Percentiles rank a stretch among this genome's conserved stretches.
phyloP scores from a whole-genome alignment of 2,113 vertebrate species.

The Elephantulus edwardii region DNA sequence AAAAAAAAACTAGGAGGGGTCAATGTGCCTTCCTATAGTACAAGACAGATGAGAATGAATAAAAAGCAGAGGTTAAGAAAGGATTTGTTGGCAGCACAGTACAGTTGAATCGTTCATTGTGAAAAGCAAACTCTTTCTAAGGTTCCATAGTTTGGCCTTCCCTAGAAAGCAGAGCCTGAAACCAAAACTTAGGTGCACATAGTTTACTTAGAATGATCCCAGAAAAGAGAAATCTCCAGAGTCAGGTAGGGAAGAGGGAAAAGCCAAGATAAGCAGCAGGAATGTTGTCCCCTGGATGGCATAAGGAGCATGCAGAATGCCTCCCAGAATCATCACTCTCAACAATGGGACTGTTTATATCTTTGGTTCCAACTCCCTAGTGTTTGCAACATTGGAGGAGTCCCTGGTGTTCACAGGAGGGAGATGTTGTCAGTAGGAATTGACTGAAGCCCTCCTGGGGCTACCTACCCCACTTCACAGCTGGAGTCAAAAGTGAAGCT shows the following conservation, averaged over 20 bases:
- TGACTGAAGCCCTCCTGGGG: not conserved
- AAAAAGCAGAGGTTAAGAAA: not conserved
- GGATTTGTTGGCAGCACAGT: not conserved
- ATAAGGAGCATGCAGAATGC: not conserved
- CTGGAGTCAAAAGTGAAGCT: not conserved
- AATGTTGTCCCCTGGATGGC: not conserved
- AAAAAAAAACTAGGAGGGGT: not conserved
- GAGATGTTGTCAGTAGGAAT: not conserved
- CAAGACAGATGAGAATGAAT: not conserved
- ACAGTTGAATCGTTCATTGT: not conserved
- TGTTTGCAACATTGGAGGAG: not conserved
- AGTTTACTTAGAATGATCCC: not conserved
- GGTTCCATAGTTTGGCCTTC: not conserved
- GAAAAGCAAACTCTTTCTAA: not conserved
- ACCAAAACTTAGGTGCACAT: not conserved
- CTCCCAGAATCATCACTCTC: not conserved
- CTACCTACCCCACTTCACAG: not conserved
- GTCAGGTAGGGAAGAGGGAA: not conserved
- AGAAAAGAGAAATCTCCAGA: not conserved
- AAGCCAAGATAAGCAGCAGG: not conserved
- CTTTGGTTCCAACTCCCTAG: not conserved
- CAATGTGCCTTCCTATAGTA: not conserved
- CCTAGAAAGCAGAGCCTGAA: not conserved
- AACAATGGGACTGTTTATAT: not conserved
- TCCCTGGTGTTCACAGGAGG: conserved; percentile 7